Conservation (phyloP, 2,888 invertebrate genomes). For the Copidosoma aretas region DNA sequence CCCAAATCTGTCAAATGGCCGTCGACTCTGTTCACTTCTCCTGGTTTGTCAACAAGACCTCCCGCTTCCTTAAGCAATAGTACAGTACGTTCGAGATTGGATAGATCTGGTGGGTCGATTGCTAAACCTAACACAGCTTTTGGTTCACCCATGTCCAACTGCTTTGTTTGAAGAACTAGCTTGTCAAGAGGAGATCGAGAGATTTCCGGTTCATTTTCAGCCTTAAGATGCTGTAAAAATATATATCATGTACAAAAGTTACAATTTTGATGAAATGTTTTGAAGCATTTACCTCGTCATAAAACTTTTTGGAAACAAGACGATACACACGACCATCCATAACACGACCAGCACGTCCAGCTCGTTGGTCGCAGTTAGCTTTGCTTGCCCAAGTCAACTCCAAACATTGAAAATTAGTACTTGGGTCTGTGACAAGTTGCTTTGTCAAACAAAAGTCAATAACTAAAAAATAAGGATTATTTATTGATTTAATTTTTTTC, state of each 20-base stretch:
- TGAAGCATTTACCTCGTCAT: conserved; percentile 54
- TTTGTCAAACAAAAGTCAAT: conserved; percentile 95
- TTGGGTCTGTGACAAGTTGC: conserved; percentile 75
- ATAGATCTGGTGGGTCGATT: conserved; percentile 84
- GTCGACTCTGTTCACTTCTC: conserved; percentile 69
- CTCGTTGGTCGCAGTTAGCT: conserved; percentile 86
- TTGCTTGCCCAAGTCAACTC: conserved; percentile 88
- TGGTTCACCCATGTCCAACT: conserved; percentile 80
- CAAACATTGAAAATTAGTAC: conserved; percentile 80
- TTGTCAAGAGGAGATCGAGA: conserved; percentile 81
- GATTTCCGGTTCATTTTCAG: conserved; percentile 77
- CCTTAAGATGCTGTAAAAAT: conserved; percentile 56
- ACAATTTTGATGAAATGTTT: background rate
- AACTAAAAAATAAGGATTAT: conserved; percentile 66
- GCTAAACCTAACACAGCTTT: conserved; percentile 83
- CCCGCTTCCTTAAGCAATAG: conserved; percentile 88
- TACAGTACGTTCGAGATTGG: conserved; percentile 81
- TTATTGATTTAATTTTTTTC: background rate
- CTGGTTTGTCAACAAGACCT: conserved; percentile 71
- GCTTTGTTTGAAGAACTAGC: conserved; percentile 80
- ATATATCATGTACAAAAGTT: background rate
- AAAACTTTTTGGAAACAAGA: conserved; percentile 74
- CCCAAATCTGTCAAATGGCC: conserved; percentile 91
- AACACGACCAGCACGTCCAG: conserved; percentile 90
- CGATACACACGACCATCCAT: conserved; percentile 86